phyloP scores from a whole-genome alignment of 2,888 invertebrate genomes.

The Megalurothrips usitatus region DNA sequence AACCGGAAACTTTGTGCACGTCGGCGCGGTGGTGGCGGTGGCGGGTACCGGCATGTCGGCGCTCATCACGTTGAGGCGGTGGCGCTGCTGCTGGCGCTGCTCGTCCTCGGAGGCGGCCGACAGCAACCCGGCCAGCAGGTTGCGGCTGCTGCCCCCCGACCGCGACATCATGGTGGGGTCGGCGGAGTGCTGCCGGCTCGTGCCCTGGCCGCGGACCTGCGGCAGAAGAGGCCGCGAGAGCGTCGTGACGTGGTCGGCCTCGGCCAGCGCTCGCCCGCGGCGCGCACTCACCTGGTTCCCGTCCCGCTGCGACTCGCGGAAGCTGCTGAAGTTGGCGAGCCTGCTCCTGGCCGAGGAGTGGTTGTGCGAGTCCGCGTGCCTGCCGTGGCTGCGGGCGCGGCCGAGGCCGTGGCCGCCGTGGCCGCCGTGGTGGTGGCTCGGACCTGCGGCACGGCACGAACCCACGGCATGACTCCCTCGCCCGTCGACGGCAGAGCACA shows the following conservation, averaged over 20 bases:
- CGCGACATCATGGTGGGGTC: constrained; percentile 37
- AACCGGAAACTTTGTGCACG: neutral
- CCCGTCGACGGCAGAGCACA: neutral
- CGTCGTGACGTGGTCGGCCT: neutral
- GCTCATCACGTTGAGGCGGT: neutral
- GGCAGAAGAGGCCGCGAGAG: neutral
- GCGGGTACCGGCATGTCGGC: neutral
- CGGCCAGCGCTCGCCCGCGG: neutral
- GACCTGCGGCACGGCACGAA: neutral
- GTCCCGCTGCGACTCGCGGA: constrained; percentile 39
- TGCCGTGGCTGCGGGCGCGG: constrained; percentile 16
- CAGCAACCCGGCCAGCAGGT: neutral
- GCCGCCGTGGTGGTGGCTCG: neutral
- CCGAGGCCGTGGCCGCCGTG: neutral
- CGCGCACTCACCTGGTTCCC: neutral
- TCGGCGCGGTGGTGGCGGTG: too few species aligned
- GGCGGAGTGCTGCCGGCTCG: constrained; percentile 39
- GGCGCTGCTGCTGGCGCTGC: neutral
- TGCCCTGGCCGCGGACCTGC: neutral
- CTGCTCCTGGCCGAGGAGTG: constrained; percentile 19
- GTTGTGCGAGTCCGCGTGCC: neutral
- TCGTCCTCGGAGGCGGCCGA: neutral
- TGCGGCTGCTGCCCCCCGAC: neutral
- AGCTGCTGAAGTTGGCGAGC: constrained; percentile 41
- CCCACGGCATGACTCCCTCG: neutral